These are phyloP conservation scores for Leucophenga varia DNA, from an alignment of 1,140 invertebrate species.

Conservation along the genomic window DNA sequence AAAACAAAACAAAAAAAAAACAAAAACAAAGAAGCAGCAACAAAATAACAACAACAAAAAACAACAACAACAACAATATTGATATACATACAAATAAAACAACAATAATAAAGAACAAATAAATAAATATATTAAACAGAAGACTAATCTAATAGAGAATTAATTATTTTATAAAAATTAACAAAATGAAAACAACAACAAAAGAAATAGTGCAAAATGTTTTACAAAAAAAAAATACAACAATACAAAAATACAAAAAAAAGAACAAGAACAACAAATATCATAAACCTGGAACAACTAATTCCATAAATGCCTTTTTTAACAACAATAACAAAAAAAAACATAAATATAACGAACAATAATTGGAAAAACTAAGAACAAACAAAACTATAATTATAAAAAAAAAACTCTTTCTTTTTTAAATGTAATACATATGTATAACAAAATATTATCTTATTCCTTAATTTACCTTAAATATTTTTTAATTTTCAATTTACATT, in stretches of 20 bases:
- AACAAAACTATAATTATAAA: slow-evolving; percentile 7
- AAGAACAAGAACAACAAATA: slow-evolving; percentile 16
- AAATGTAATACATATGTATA: too few relatives aligned
- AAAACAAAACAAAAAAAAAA: slow-evolving; percentile 7
- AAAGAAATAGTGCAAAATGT: too few relatives aligned
- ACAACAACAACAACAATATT: slow-evolving; percentile 18
- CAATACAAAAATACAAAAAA: too few relatives aligned
- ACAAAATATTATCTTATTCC: too few relatives aligned
- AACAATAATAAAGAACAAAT: slow-evolving; percentile 20
- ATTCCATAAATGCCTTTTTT: slow-evolving; percentile 27
- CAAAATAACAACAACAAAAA: slow-evolving; percentile 11
- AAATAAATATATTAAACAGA: slow-evolving; percentile 11
- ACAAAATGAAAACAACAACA: too few relatives aligned
- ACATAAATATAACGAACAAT: slow-evolving; percentile 4
- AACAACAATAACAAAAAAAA: slow-evolving; percentile 17
- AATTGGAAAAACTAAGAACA: slow-evolving; percentile 13
- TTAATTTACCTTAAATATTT: too few relatives aligned
- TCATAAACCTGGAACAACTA: neutral
- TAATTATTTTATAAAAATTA: too few relatives aligned
- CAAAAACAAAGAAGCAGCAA: slow-evolving; percentile 10
- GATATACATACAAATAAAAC: slow-evolving; percentile 15
- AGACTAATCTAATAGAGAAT: neutral
- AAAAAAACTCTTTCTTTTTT: slow-evolving; percentile 4
- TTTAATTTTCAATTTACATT: too few relatives aligned
- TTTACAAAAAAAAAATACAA: too few relatives aligned